Evolutionary conservation across 2,113 vertebrate genomes (phyloP).

Genomic region (Triplophysa rosa): DNA sequence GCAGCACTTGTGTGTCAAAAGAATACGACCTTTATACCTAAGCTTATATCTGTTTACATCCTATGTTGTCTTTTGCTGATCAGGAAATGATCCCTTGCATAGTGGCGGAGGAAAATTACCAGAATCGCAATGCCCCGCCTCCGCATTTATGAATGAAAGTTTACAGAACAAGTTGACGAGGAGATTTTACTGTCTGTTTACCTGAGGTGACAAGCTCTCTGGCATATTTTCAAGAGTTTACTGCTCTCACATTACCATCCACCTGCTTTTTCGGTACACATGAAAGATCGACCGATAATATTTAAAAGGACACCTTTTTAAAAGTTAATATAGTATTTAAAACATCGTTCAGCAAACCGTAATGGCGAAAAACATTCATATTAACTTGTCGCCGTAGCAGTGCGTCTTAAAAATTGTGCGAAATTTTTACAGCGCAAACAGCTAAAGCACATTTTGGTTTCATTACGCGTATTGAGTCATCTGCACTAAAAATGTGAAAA

Average conservation of each 20-base stretch:
- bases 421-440: too few species aligned
- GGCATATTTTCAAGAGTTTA: slow-evolving; percentile 15
- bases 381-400: too few species aligned
- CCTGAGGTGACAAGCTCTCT: slow-evolving; percentile 20
- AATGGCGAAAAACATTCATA: too few species aligned
- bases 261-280: not conserved
- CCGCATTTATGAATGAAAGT: slow-evolving; percentile 50
- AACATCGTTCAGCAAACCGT: too few species aligned
- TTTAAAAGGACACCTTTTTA: too few species aligned
- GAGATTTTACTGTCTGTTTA: slow-evolving; percentile 32
- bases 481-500: too few species aligned
- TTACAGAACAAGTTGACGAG: slow-evolving; percentile 41
- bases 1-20: too few species aligned
- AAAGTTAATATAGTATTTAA: too few species aligned
- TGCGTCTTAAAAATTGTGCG: too few species aligned
- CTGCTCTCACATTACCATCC: not conserved
- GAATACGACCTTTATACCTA: too few species aligned
- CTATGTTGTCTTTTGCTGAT: slow-evolving; percentile 20
- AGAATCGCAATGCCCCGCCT: not conserved
- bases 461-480: too few species aligned
- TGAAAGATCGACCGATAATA: not conserved
- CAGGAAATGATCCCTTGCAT: slow-evolving; percentile 35
- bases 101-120: slow-evolving; percentile 42
- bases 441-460: too few species aligned
- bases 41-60: not conserved